These are phyloP conservation scores for Silurus aristotelis DNA, from an alignment of 2,797 vertebrate genomes.

Conservation along the genomic window DNA sequence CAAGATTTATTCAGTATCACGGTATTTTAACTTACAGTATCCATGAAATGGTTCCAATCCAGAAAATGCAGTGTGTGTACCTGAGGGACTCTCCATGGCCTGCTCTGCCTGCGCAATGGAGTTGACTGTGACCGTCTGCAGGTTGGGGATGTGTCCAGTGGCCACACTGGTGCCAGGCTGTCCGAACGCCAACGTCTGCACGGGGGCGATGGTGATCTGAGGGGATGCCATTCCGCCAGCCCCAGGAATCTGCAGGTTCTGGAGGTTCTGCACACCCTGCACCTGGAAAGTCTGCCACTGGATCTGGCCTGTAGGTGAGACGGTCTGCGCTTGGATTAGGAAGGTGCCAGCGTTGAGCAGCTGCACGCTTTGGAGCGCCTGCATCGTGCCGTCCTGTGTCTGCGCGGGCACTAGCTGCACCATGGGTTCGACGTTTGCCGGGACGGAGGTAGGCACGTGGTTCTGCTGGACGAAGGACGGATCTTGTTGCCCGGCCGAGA, in stretches of 20 bases:
- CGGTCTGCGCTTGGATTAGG: conserved; percentile 98
- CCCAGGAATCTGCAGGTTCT: conserved; percentile 90
- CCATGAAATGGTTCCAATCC: no score
- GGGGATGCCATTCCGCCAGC: conserved; percentile 72
- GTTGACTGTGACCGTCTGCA: conserved; percentile 98
- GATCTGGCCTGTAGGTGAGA: conserved; percentile 97
- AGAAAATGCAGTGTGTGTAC: conserved; percentile 64
- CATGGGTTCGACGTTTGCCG: conserved; percentile 77
- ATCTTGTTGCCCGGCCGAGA: conserved; percentile 86
- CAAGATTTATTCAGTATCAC: no score
- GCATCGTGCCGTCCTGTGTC: conserved; percentile 84
- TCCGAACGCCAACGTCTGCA: conserved; percentile 93
- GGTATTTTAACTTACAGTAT: no score
- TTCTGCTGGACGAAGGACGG: conserved; percentile 93
- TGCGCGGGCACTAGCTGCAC: conserved; percentile 86
- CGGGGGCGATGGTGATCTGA: conserved; percentile 95
- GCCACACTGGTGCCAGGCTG: conserved; percentile 81
- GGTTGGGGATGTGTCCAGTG: conserved; percentile 93
- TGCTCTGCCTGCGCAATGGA: conserved; percentile 90
- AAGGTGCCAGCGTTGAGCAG: conserved; percentile 97
- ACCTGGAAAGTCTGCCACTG: conserved; percentile 99
- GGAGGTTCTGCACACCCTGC: conserved; percentile 97
- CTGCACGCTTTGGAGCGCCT: conserved; percentile 94
- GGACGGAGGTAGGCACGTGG: conserved; percentile 78
- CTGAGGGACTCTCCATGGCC: conserved; percentile 86